Conservation (phyloP, 1,140 invertebrate genomes). For the Subanguina moxae region DNA sequence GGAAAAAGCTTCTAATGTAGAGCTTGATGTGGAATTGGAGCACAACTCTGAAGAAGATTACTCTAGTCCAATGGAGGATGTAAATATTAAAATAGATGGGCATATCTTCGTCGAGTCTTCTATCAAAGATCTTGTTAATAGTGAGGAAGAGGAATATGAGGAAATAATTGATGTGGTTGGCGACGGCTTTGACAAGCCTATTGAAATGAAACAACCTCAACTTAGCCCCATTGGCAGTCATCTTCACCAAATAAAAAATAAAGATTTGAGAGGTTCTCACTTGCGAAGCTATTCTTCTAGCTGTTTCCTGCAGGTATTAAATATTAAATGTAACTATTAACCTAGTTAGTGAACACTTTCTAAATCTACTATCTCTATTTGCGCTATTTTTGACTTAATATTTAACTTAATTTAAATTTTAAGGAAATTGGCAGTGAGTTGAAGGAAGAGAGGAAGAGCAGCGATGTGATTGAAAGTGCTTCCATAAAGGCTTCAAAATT, state of each 20-base stretch:
- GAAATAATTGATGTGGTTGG: constrained; percentile 2
- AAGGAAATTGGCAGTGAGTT: background rate
- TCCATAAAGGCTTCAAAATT: background rate
- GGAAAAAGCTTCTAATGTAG: background rate
- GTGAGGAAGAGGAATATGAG: background rate
- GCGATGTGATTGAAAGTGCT: too few relatives aligned
- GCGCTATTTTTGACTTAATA: too few relatives aligned
- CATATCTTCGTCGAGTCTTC: background rate
- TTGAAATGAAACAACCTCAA: background rate
- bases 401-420: too few relatives aligned
- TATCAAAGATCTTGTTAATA: too few relatives aligned
- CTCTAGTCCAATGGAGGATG: constrained; percentile 1
- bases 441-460: background rate
- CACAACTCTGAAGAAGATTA: background rate
- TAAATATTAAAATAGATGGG: background rate
- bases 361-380: too few relatives aligned
- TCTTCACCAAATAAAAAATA: too few relatives aligned
- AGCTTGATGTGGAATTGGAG: background rate
- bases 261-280: background rate
- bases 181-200: too few relatives aligned
- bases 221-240: background rate
- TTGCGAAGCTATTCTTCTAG: background rate
- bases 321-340: too few relatives aligned
- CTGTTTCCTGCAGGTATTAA: too few relatives aligned
- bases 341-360: too few relatives aligned